Evolutionary conservation across 2,888 invertebrate genomes (phyloP), one percentile per base, ranked within the genome.

Genomic region (Apomyelois bistriatella): DNA sequence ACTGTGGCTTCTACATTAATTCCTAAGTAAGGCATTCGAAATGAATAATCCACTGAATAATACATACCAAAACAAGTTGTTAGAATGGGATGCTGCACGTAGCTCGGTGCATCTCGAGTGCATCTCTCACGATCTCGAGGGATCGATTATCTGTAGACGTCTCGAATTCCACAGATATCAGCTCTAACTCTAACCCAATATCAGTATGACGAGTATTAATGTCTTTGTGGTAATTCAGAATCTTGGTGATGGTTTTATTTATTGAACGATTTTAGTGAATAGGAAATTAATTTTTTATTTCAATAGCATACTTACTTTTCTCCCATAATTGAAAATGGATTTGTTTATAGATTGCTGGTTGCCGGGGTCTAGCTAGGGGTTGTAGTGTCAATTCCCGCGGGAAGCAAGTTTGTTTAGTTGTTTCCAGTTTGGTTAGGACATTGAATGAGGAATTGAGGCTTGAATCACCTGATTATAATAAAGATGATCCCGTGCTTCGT

Each of bases 131-230:
- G 72, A 71, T 72, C 71, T 60, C 63, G 68, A 68, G 72, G 72
- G 77, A 79, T 82, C 80, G 80, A 83, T 83, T 81, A 79, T 70
- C 74, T 62, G 64, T 62, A 68, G 72, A 74, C 74, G 72, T 70
- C 70, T 74, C 68, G 70, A 69, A 82, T 82, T 80, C 82, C 79
- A 58, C 58, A 64, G 71, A 74, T 76, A 78, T 71, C 74, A 65
- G 64, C 66, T 72, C 67, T 70, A 74, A 75, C 66, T 72, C 67
- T 70, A 74, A 75, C 72, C 75, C 69, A 57, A 72, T 64, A 22
- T 53, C 63, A 58, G 59, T 70, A 62, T 69, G 64, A 71, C 55
- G 59, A 62, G 70, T 68, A 72, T 75, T 73, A 72, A 74, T 74
- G 64, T 68, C 65, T 65, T 50, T 53, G n/a, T 16, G 48, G 57